Evolutionary conservation across 1,140 invertebrate species (phyloP).

Genomic region (Eciton burchellii): DNA sequence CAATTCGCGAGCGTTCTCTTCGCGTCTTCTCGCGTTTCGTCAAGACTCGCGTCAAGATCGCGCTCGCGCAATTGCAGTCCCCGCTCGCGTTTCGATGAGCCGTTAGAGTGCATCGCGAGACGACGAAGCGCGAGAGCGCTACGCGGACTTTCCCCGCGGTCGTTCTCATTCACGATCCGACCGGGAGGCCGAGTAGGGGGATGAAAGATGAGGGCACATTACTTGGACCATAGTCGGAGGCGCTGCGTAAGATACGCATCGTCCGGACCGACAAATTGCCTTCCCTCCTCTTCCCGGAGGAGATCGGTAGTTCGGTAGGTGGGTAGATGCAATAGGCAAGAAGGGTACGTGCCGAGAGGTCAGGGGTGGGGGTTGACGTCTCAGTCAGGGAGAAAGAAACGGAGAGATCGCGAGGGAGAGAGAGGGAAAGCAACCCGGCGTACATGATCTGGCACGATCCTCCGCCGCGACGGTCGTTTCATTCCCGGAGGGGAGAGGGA

Average conservation of each 20-base stretch:
- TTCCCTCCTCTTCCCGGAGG: constrained; percentile 70
- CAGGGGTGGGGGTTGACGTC: constrained; percentile 79
- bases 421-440: constrained; percentile 2
- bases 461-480: constrained; percentile 64
- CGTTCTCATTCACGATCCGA: constrained; percentile 24
- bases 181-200: constrained; percentile 69
- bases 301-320: constrained; percentile 73
- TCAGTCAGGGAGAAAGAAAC: constrained; percentile 75
- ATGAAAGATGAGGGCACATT: constrained; percentile 79
- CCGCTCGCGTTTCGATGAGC: too few species aligned
- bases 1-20: too few species aligned
- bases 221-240: constrained; percentile 75
- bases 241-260: constrained; percentile 80
- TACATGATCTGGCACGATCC: constrained; percentile 56
- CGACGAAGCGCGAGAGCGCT: too few species aligned
- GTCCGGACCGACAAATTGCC: constrained; percentile 81
- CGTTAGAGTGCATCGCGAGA: too few species aligned
- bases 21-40: too few species aligned
- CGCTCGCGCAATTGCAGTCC: too few species aligned
- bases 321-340: constrained; percentile 70
- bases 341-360: constrained; percentile 72
- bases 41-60: too few species aligned
- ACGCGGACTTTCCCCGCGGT: background rate
- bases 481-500: constrained; percentile 56
- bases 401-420: constrained; percentile 38